Conservation (phyloP, 2,113 vertebrate species). For the Oplegnathus fasciatus region DNA sequence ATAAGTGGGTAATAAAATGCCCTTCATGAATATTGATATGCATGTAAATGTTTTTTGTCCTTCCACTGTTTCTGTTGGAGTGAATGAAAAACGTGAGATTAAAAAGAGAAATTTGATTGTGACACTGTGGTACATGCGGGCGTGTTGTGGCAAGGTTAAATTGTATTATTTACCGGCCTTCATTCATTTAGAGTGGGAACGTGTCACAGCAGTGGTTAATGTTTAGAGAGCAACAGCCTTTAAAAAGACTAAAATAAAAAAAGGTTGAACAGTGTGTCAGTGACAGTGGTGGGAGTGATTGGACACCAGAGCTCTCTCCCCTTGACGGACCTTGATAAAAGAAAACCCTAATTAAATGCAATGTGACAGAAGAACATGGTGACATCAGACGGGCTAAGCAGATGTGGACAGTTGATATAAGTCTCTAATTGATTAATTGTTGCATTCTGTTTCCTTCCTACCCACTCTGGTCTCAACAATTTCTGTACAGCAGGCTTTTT, state of each 20-base stretch:
- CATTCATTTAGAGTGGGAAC: constrained; percentile 1
- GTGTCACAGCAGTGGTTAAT: constrained; percentile 24
- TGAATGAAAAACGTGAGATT: neutral
- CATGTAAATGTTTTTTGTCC: constrained; percentile 32
- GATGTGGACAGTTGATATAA: constrained; percentile 53
- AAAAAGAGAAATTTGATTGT: constrained; percentile 14
- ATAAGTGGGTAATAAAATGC: constrained; percentile 50
- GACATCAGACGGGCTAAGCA: constrained; percentile 36
- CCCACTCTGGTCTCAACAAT: constrained; percentile 10
- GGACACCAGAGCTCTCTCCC: constrained; percentile 51
- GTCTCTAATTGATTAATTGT: constrained; percentile 41
- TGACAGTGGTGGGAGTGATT: constrained; percentile 44
- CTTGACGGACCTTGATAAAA: constrained; percentile 58
- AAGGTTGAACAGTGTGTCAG: constrained; percentile 45
- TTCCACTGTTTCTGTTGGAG: constrained; percentile 19
- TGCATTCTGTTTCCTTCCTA: constrained; percentile 45
- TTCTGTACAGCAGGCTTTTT: constrained; percentile 36
- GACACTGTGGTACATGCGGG: neutral
- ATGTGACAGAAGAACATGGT: constrained; percentile 51
- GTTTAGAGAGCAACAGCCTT: constrained; percentile 38
- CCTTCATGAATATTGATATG: constrained; percentile 57
- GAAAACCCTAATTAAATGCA: constrained; percentile 61
- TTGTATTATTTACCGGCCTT: constrained; percentile 27
- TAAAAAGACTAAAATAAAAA: constrained; percentile 28
- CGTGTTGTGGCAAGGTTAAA: constrained; percentile 20